These are phyloP conservation scores for Caretta caretta DNA, from an alignment of 2,113 vertebrate genomes.

Conservation along the genomic window DNA sequence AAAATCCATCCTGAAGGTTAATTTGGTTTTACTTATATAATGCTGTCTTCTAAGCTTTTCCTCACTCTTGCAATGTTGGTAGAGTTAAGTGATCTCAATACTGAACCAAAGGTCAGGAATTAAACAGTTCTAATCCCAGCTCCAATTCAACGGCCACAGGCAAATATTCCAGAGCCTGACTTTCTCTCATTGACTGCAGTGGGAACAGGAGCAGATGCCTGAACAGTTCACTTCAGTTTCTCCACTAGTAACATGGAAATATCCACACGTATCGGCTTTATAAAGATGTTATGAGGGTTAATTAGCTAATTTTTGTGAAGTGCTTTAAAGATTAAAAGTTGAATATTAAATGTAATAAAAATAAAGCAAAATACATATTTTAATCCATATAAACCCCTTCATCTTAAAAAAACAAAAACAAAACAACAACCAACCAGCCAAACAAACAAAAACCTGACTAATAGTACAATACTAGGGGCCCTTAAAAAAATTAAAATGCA, in stretches of 20 bases:
- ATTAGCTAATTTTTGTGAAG: background rate
- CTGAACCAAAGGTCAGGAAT: background rate
- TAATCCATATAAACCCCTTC: background rate
- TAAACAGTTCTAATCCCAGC: background rate
- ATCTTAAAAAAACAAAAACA: background rate
- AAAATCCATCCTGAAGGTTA: background rate
- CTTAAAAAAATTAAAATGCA: background rate
- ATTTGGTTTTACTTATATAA: background rate
- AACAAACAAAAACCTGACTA: too few species aligned
- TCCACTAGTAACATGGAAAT: background rate
- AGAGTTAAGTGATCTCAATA: background rate
- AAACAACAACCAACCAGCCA: too few species aligned
- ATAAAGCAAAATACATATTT: background rate
- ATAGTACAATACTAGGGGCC: background rate
- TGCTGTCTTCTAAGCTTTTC: background rate
- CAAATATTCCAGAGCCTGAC: background rate
- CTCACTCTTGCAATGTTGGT: background rate
- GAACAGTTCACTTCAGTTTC: background rate
- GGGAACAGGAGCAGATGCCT: background rate
- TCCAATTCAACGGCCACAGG: background rate
- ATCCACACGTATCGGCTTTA: background rate
- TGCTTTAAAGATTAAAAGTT: background rate
- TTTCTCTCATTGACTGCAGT: background rate
- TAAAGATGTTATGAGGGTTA: background rate
- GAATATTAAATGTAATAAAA: background rate